These are phyloP conservation scores for Parthenolecanium corni DNA, from an alignment of 2,888 invertebrate genomes.

Conservation along the genomic window DNA sequence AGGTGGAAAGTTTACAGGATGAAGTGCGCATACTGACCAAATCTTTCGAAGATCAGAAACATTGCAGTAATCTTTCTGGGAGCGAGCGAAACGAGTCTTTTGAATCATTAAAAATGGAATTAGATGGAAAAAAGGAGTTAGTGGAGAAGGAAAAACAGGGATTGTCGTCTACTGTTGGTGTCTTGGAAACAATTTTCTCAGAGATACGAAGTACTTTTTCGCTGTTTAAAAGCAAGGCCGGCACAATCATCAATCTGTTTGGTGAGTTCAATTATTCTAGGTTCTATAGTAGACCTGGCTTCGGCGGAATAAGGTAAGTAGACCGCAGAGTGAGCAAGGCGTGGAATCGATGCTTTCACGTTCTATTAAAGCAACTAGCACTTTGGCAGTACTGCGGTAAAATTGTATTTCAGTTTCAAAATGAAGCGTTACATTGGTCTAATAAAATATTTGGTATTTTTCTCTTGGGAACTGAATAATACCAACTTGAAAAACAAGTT, in stretches of 20 bases:
- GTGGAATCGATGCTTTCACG: no score
- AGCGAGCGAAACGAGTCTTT: conserved; percentile 1
- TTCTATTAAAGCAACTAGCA: no score
- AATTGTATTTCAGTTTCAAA: no score
- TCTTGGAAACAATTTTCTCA: conserved; percentile 1
- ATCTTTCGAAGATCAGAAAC: conserved; percentile 6
- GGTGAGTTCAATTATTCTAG: conserved; percentile 12
- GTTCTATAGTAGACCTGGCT: no score
- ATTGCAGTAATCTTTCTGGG: background rate
- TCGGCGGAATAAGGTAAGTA: no score
- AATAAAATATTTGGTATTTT: no score
- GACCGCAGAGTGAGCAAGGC: no score
- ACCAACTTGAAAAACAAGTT: no score
- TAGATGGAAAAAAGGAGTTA: background rate
- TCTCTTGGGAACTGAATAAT: no score
- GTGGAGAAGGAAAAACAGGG: conserved; percentile 1
- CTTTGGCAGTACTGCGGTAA: no score
- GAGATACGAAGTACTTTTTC: conserved; percentile 15
- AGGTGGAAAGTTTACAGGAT: conserved; percentile 25
- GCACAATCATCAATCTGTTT: conserved; percentile 5
- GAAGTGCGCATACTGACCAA: conserved; percentile 6
- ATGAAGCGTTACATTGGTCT: no score
- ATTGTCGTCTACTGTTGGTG: background rate
- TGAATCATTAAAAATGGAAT: conserved; percentile 7
- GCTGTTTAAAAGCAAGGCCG: background rate